Evolutionary conservation across 2,113 vertebrate species (phyloP), one percentile per base, ranked within the genome.

Genomic region (Dryoscopus gambensis): DNA sequence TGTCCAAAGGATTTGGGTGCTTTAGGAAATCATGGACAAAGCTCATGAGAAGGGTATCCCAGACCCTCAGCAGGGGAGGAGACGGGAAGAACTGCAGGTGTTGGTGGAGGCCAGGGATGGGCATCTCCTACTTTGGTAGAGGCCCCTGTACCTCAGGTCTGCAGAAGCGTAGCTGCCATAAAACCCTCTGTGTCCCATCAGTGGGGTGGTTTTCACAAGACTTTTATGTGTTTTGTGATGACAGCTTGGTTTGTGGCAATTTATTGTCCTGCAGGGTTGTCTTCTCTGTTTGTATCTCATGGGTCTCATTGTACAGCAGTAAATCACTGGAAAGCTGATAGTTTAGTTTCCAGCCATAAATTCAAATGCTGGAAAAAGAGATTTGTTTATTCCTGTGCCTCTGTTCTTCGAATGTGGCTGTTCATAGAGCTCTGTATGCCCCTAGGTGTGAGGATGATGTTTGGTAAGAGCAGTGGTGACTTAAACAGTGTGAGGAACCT

Each of bases 331-430:
- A 59, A 88, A 93, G 90, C 74, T 97, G 93, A 71, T 93, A 71
- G 68, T 64, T 90, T 94, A 50, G 55, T 93, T 94, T 96, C 76
- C 75, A 89, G 76, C 55, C 60, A 67, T 97, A 97, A 97, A 97
- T 96, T 93, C 57, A 79, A 63, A 78, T 35, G 69, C 73, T 87
- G 40, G 57, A 16, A 92, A 53, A 84, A 90, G 65, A 65, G 40
- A 92, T 89, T 46, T 71, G 44, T 91, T 65, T 77, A 60, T 91
- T 91, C 47, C 44, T 76, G 0, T 71, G 47, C 31, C 37, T 83
- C 57, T 81, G 13, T 79, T 70, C 63, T 76, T 90, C 0, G 0
- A 70, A 81, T 47, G 46, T 49, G 75, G 28, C 68, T 90, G 76
- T 69, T 92, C 57, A n/a, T 31, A 79, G 83, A 88, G 50, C 53